Percentiles rank a stretch among this genome's conserved stretches.
Evolutionary conservation across 2,888 invertebrate genomes (phyloP).

Genomic region (Artemia sinica): DNA sequence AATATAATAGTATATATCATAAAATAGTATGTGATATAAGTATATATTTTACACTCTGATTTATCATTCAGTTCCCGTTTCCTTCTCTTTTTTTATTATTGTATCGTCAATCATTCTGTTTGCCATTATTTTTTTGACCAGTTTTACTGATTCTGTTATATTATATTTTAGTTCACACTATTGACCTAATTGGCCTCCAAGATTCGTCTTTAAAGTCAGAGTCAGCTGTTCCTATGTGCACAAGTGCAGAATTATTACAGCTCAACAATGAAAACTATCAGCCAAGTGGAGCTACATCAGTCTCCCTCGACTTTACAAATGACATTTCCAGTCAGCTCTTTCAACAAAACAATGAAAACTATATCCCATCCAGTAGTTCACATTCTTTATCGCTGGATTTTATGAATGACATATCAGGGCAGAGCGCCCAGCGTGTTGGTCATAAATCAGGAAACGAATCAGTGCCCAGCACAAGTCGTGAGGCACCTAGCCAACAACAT

Average conservation of each 20-base stretch:
- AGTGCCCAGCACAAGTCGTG: background rate
- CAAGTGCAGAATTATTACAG: background rate
- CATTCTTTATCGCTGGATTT: background rate
- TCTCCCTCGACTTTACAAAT: conserved; percentile 9
- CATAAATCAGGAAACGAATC: conserved; percentile 1
- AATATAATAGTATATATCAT: too few species aligned
- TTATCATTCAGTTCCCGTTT: too few species aligned
- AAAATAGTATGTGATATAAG: too few species aligned
- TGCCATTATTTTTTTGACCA: too few species aligned
- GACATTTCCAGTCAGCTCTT: conserved; percentile 9
- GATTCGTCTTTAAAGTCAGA: too few species aligned
- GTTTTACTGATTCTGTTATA: too few species aligned
- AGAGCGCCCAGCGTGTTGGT: background rate
- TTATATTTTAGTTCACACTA: too few species aligned
- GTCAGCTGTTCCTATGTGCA: too few species aligned
- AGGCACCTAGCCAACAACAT: background rate
- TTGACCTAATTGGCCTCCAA: too few species aligned
- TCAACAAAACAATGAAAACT: conserved; percentile 1
- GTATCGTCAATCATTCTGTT: too few species aligned
- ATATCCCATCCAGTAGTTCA: conserved; percentile 2
- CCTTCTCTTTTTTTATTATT: too few species aligned
- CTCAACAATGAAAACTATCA: conserved; percentile 12
- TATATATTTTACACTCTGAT: too few species aligned
- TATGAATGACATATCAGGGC: conserved; percentile 13
- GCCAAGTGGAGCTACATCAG: background rate